Base-by-base conservation (phyloP, 1,140 invertebrate genomes). In the Formica selysi region DNA sequence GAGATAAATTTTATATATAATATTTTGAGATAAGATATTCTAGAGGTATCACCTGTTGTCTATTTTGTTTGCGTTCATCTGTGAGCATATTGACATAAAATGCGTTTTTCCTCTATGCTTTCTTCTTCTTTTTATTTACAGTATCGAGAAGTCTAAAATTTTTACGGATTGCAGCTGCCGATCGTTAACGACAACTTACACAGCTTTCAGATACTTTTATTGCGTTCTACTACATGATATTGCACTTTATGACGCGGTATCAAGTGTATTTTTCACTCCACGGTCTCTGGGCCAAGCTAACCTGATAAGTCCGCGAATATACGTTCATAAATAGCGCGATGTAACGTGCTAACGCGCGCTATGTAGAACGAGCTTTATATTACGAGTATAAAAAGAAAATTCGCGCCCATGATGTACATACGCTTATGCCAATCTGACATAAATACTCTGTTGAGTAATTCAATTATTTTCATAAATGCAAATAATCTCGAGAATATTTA, bases 401-500 rank as follows among this genome's bases (percentile, higher is more conserved):
- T 76, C 16, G 16, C 29, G 29, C 11, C 70, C 26, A 57, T 32
- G 71, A 19, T 48, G n/a, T 16, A 44, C 26, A 32, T 3, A 19
- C 19, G 8, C 8, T 5, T 22, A 16, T 8, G 38, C 19, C 38
- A 29, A 44, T 76, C 38, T 44, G 74, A 64, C 10, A 19, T 19
- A 76, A 76, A 64, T 11, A 22, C 11, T 19, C 38, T 7, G 11
- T 64, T 44, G 26, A 22, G 26, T 64, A 76, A 76, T 76, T 64
- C 16, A 76, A 76, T 76, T 64, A 76, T 76, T 76, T 76, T 76
- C 38, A 76, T 57, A 38, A 64, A 6, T 26, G 16, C 8, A 16
- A 29, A 59, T 76, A 76, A 44, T 64, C 59, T 64, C 26, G 38
- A 62, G 22, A 76, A 76, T 76, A 48, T 51, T 3, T 76, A 76